Conservation (phyloP, 2,888 invertebrate genomes). For the Machimus atricapillus region DNA sequence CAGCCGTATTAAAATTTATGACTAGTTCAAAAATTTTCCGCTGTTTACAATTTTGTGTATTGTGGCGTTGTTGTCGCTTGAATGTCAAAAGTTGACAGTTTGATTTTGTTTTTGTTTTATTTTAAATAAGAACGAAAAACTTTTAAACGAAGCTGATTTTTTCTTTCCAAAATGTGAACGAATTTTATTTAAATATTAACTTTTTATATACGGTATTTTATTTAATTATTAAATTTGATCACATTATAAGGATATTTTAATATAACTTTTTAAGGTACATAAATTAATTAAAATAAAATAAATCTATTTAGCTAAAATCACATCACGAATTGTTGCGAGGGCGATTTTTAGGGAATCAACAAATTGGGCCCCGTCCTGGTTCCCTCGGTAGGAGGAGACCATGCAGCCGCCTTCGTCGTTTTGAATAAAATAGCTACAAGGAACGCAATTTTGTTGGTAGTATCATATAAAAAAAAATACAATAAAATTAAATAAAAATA, state of each 20-base stretch:
- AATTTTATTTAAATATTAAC: no score
- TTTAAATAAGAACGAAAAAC: no score
- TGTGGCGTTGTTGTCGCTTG: background rate
- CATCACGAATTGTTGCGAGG: conserved; percentile 71
- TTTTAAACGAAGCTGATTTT: no score
- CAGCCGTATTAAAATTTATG: no score
- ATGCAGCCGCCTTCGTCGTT: conserved; percentile 83
- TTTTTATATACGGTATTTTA: no score
- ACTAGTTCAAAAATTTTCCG: background rate
- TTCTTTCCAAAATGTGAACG: no score
- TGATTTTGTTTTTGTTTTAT: no score
- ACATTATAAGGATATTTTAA: no score
- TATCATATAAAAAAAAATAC: conserved; percentile 43
- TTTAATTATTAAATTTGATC: no score
- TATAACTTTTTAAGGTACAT: no score
- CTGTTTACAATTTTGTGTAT: background rate
- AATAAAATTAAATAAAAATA: conserved; percentile 3
- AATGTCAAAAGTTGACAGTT: no score
- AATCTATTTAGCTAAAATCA: conserved; percentile 49
- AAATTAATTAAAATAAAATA: no score
- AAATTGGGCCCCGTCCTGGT: conserved; percentile 76
- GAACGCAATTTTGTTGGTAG: conserved; percentile 53
- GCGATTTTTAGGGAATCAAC: conserved; percentile 74
- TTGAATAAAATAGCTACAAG: conserved; percentile 83
- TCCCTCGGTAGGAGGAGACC: conserved; percentile 78